Conservation (phyloP, 2,113 vertebrate genomes). For the Brienomyrus longianalis region DNA sequence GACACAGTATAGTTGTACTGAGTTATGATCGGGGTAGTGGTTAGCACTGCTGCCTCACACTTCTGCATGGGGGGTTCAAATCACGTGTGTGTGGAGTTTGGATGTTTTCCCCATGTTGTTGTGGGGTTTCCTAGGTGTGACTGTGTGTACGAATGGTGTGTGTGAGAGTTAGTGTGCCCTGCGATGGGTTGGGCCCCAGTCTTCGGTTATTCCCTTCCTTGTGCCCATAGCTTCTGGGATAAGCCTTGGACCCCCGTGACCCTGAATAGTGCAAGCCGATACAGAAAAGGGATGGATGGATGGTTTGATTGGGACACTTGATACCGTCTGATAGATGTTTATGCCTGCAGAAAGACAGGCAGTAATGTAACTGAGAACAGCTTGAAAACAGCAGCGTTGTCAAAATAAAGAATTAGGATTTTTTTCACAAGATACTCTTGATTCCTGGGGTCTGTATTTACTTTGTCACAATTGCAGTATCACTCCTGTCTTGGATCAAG, state of each 20-base stretch:
- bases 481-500: neutral
- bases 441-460: neutral
- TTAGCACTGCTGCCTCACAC: neutral
- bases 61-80: neutral
- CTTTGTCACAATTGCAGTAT: neutral
- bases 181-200: neutral
- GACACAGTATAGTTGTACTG: neutral
- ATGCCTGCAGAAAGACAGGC: neutral
- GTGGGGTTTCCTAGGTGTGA: neutral
- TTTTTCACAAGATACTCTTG: neutral
- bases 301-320: neutral
- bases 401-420: neutral
- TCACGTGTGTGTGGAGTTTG: neutral
- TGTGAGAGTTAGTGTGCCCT: neutral
- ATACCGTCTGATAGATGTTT: neutral
- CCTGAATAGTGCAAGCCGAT: neutral
- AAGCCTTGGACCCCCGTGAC: neutral
- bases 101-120: neutral
- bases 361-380: neutral
- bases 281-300: neutral
- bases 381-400: neutral
- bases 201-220: neutral
- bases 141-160: neutral
- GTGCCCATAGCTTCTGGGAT: neutral
- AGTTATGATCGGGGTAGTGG: neutral